Evolutionary conservation across 1,140 invertebrate genomes (phyloP), one percentile per base, ranked within the genome.

Genomic region (Drosophila paulistorum): DNA sequence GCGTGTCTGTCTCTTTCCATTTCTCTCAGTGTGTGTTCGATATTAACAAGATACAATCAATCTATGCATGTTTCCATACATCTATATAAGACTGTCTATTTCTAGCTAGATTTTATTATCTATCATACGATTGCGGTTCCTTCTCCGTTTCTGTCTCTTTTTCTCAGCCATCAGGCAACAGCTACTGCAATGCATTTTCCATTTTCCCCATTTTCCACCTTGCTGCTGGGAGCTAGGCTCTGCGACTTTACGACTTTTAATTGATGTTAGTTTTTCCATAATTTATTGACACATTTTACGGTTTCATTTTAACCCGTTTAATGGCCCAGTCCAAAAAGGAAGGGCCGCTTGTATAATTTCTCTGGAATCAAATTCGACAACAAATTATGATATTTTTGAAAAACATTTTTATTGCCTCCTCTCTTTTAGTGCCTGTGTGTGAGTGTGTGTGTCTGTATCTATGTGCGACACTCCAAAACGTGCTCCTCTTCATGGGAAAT

Each of bases 331-430:
- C 45, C 3, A 20, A 10, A 20, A 4, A 11, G 9, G 2, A 51
- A 51, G n/a, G 45, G 45, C 45, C 45, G 20, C 17, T 23, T 51
- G 7, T 14, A 51, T 51, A 51, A 23, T 73, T 89, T 89, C 80
- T 48, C 37, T 67, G 71, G 69, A 89, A 85, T 23, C 17, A 51
- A 51, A 51, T 11, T 51, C 3, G 45, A 74, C 78, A 67, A 78
- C 89, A 89, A 89, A 89, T 89, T 89, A 89, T 89, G 84, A 89
- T 89, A 89, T 87, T 87, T 87, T 87, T 89, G 66, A 89, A 89
- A 80, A 51, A 51, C 45, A 89, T 81, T 89, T 89, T 89, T 89
- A 89, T 84, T 45, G 35, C 65, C 59, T 48, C 11, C 51, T n/a
- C 64, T 23, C 45, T 45, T 37, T 35, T 6, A 23, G 2, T 10